Conservation (phyloP, 2,888 invertebrate genomes). For the Caenorhabditis auriculariae region DNA sequence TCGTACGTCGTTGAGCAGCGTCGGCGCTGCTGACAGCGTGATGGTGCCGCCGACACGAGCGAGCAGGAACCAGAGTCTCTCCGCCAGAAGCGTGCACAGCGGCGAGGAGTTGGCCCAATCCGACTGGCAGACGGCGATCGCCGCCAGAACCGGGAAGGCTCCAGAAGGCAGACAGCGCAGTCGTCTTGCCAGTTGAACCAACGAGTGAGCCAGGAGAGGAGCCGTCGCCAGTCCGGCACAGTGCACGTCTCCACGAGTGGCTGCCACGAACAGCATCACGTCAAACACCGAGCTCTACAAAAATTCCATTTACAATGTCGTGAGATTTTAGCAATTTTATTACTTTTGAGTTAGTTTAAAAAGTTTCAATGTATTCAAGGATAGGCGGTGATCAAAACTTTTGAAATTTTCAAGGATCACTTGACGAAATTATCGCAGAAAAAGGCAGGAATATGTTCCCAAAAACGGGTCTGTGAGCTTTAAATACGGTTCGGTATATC, state of each 20-base stretch:
- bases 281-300: conserved; percentile 53
- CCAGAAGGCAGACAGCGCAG: conserved; percentile 18
- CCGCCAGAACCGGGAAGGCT: conserved; percentile 26
- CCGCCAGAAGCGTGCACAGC: conserved; percentile 22
- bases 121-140: conserved; percentile 34
- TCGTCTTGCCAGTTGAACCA: conserved; percentile 13
- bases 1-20: conserved; percentile 29
- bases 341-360: too few species aligned
- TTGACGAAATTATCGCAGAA: too few species aligned
- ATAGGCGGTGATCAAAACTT: too few species aligned
- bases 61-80: conserved; percentile 30
- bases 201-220: conserved; percentile 12
- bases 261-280: conserved; percentile 43
- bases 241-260: conserved; percentile 1
- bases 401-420: too few species aligned
- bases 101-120: conserved; percentile 12
- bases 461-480: too few species aligned
- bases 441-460: too few species aligned
- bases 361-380: too few species aligned
- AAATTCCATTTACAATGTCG: too few species aligned
- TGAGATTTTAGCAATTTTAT: too few species aligned
- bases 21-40: conserved; percentile 15
- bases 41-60: conserved; percentile 22
- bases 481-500: too few species aligned
- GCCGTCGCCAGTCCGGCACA: background rate